Evolutionary conservation across 1,140 invertebrate genomes (phyloP).

Genomic region (Goniozus legneri): DNA sequence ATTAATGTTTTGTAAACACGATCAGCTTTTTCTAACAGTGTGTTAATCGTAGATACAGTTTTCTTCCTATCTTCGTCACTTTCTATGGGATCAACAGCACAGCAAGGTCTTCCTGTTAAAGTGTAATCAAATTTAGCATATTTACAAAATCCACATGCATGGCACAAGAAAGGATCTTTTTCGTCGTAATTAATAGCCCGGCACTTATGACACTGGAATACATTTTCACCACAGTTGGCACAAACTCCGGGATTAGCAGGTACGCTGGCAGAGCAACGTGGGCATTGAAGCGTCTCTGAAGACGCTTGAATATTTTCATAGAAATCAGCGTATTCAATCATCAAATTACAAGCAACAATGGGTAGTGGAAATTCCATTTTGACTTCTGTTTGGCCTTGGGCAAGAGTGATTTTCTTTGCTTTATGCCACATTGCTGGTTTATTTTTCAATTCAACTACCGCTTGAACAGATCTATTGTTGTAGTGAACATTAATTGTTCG

Average conservation of each 20-base stretch:
- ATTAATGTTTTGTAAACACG: constrained; percentile 87
- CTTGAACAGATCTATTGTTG: constrained; percentile 93
- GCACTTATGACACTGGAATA: constrained; percentile 98
- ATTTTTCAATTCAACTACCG: constrained; percentile 96
- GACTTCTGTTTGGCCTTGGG: constrained; percentile 90
- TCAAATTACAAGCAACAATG: constrained; percentile 96
- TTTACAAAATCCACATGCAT: constrained; percentile 98
- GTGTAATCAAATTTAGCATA: constrained; percentile 99
- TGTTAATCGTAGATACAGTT: constrained; percentile 87
- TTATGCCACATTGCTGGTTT: constrained; percentile 94
- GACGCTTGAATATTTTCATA: constrained; percentile 80
- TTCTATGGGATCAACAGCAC: constrained; percentile 95
- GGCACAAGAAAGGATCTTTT: constrained; percentile 97
- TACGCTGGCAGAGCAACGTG: constrained; percentile 91
- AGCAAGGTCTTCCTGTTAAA: constrained; percentile 83
- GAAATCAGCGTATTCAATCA: constrained; percentile 98
- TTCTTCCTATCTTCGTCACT: constrained; percentile 96
- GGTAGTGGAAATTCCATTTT: constrained; percentile 95
- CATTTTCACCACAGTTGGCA: constrained; percentile 97
- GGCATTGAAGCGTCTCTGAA: constrained; percentile 92
- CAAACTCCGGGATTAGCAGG: constrained; percentile 97
- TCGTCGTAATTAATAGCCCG: constrained; percentile 98
- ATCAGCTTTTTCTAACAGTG: constrained; percentile 90
- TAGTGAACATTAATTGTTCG: constrained; percentile 94
- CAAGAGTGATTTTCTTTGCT: constrained; percentile 85